Evolutionary conservation across 2,888 invertebrate species (phyloP).

Genomic region (Hylaea fasciaria): DNA sequence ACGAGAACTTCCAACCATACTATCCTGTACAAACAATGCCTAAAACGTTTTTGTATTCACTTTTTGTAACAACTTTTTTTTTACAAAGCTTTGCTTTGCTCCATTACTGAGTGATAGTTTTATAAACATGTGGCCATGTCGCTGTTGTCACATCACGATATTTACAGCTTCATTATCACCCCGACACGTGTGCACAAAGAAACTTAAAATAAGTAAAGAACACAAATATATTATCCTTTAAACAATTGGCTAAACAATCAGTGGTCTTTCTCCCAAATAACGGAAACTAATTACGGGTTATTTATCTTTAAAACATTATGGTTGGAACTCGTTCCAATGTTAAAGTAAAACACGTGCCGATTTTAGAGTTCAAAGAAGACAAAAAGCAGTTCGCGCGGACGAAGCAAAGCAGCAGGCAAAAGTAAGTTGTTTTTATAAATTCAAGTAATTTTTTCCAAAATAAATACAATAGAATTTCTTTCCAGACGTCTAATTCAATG

Average conservation of each 20-base stretch:
- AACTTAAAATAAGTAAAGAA: constrained; percentile 18
- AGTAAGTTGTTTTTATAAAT: too few relatives aligned
- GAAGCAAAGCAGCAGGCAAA: too few relatives aligned
- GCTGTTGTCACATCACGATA: neutral
- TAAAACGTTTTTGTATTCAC: neutral
- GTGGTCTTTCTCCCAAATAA: constrained; percentile 28
- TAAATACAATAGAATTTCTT: too few relatives aligned
- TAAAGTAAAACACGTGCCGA: constrained; percentile 26
- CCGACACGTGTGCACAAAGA: constrained; percentile 17
- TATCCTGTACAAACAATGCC: too few relatives aligned
- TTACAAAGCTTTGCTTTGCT: constrained; percentile 5
- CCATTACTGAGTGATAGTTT: constrained; percentile 30
- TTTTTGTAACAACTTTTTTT: too few relatives aligned
- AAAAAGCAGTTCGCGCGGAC: too few relatives aligned
- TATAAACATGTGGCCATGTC: constrained; percentile 34
- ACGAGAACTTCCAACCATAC: too few relatives aligned
- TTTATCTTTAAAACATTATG: constrained; percentile 26
- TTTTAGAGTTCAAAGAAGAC: constrained; percentile 21
- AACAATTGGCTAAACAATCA: constrained; percentile 16
- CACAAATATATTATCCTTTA: too few relatives aligned
- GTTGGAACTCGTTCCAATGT: constrained; percentile 16
- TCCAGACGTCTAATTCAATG: too few relatives aligned
- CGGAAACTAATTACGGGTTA: constrained; percentile 22
- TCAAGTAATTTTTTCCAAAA: neutral
- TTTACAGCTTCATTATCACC: constrained; percentile 20